phyloP scores from a whole-genome alignment of 1,140 invertebrate species.

The Musca vetustissima region DNA sequence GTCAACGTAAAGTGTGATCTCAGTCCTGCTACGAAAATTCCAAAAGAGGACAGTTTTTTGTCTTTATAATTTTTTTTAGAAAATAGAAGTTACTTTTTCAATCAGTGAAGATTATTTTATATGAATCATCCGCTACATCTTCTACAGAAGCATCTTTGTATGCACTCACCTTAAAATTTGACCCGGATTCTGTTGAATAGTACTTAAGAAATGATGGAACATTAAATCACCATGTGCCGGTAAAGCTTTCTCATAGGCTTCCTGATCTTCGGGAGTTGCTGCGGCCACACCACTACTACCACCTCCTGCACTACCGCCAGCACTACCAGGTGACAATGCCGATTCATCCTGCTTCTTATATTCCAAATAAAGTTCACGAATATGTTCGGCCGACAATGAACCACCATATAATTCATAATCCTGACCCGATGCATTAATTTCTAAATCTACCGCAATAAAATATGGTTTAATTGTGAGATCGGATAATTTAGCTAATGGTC shows the following conservation, averaged over 20 bases:
- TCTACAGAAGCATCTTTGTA: background rate
- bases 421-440: conserved; percentile 47
- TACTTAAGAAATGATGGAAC: conserved; percentile 76
- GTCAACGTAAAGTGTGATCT: no score
- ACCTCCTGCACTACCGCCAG: conserved; percentile 28
- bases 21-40: no score
- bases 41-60: no score
- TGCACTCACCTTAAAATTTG: conserved; percentile 73
- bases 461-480: conserved; percentile 52
- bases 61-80: no score
- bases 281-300: conserved; percentile 33
- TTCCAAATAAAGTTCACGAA: conserved; percentile 64
- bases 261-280: conserved; percentile 53
- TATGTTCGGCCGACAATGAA: conserved; percentile 59
- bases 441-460: conserved; percentile 66
- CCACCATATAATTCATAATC: conserved; percentile 47
- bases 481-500: conserved; percentile 44
- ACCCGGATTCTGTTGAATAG: conserved; percentile 73
- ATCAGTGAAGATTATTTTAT: no score
- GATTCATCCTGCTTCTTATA: conserved; percentile 65
- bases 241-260: conserved; percentile 76
- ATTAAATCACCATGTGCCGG: conserved; percentile 79
- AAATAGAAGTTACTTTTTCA: no score
- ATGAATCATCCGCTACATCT: no score
- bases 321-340: conserved; percentile 37